These are phyloP conservation scores for Cyanistes caeruleus DNA, from an alignment of 2,113 vertebrate species.

Conservation along the genomic window DNA sequence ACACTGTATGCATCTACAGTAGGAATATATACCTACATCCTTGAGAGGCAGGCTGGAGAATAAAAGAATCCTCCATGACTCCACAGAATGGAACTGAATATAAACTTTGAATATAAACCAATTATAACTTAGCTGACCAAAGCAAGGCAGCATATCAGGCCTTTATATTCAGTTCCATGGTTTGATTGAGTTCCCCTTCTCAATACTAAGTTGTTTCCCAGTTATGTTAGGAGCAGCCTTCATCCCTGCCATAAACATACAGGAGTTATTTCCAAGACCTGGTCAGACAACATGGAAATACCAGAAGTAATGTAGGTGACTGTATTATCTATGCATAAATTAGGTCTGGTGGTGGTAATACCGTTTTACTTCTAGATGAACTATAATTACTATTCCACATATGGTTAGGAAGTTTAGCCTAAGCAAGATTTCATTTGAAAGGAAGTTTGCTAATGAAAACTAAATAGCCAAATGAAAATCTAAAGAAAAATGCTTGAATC, in stretches of 20 bases:
- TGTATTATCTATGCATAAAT: neutral
- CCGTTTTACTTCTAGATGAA: neutral
- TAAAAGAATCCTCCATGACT: neutral
- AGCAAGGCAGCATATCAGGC: too few species aligned
- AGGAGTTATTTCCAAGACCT: neutral
- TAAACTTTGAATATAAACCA: too few species aligned
- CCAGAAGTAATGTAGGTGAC: fast-evolving
- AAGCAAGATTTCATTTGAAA: neutral
- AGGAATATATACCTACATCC: neutral
- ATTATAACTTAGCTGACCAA: neutral
- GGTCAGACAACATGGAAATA: neutral
- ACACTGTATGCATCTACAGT: neutral
- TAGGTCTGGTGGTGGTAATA: neutral
- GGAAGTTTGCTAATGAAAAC: neutral
- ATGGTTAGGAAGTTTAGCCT: neutral
- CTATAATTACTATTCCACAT: neutral
- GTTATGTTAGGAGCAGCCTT: neutral
- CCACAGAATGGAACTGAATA: neutral
- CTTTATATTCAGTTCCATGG: too few species aligned
- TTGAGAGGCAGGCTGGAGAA: neutral
- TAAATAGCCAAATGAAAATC: neutral
- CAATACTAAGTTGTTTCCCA: neutral
- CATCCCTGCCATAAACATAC: neutral
- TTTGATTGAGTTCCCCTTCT: neutral
- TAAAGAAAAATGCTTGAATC: neutral